Percentiles rank a stretch among this genome's conserved stretches.
These are phyloP conservation scores for Criorhina ranunculi DNA, from an alignment of 2,888 invertebrate genomes.

Conservation along the genomic window DNA sequence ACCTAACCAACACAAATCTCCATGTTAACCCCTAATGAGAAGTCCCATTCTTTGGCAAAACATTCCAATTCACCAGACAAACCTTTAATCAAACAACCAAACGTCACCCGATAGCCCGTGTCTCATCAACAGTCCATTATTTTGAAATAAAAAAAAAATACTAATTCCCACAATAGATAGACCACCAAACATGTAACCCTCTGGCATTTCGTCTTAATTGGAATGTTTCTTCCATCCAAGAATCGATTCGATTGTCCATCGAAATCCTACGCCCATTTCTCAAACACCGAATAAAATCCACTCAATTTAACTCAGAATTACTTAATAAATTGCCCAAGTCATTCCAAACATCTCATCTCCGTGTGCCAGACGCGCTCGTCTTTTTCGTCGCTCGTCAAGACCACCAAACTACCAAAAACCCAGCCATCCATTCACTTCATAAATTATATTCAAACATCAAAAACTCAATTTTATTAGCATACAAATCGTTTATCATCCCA, in stretches of 20 bases:
- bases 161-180: slow-evolving; percentile 57
- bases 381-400: slow-evolving; percentile 41
- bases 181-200: slow-evolving; percentile 67
- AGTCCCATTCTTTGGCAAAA: background rate
- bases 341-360: slow-evolving; percentile 54
- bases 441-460: slow-evolving; percentile 77
- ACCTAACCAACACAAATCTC: too few species aligned
- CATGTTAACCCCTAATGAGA: background rate
- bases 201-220: slow-evolving; percentile 65
- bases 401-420: slow-evolving; percentile 45
- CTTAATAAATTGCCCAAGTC: slow-evolving; percentile 74
- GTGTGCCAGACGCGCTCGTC: background rate
- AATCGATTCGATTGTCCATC: slow-evolving; percentile 44
- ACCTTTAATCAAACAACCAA: slow-evolving; percentile 39
- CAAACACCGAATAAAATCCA: slow-evolving; percentile 60
- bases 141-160: slow-evolving; percentile 34
- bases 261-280: slow-evolving; percentile 66
- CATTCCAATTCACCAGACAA: slow-evolving; percentile 12
- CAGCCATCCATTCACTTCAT: slow-evolving; percentile 70
- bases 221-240: slow-evolving; percentile 28
- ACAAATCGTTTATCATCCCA: slow-evolving; percentile 76
- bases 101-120: slow-evolving; percentile 32
- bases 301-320: slow-evolving; percentile 59
- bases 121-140: slow-evolving; percentile 66
- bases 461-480: slow-evolving; percentile 77